These are phyloP conservation scores for Cyanoderma ruficeps DNA, from an alignment of 2,113 vertebrate genomes.

Conservation along the genomic window DNA sequence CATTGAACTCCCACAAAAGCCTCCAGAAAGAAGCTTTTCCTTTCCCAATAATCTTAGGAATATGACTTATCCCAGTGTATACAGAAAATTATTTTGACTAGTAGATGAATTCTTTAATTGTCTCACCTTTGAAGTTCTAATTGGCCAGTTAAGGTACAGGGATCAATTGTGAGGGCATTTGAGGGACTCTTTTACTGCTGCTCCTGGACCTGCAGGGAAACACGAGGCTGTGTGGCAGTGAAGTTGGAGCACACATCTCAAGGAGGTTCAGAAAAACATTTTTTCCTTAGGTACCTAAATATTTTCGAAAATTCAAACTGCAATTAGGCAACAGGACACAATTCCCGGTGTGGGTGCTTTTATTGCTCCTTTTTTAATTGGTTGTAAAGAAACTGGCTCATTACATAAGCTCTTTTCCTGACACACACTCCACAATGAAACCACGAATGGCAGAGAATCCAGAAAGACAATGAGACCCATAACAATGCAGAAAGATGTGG, in stretches of 20 bases:
- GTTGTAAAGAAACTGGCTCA: neutral
- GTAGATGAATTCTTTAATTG: neutral
- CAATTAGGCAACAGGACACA: neutral
- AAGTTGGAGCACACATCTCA: neutral
- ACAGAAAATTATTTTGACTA: neutral
- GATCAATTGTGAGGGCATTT: neutral
- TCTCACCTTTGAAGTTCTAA: neutral
- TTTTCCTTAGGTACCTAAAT: neutral
- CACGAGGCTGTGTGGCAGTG: fast-evolving
- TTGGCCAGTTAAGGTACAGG: neutral
- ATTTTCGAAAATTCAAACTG: neutral
- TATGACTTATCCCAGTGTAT: neutral
- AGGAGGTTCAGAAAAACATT: neutral
- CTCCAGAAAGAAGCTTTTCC: neutral
- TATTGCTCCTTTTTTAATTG: neutral
- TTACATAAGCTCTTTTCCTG: neutral
- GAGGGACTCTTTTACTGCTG: neutral
- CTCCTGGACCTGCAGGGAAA: neutral
- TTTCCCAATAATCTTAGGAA: neutral
- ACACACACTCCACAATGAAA: neutral
- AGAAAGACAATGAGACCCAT: neutral
- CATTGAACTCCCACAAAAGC: neutral
- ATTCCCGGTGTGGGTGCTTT: neutral
- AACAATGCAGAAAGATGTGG: neutral
- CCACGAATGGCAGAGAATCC: neutral